Percentiles rank a stretch among this genome's conserved stretches.
phyloP scores from a whole-genome alignment of 2,888 invertebrate species.

The Therioaphis trifolii region DNA sequence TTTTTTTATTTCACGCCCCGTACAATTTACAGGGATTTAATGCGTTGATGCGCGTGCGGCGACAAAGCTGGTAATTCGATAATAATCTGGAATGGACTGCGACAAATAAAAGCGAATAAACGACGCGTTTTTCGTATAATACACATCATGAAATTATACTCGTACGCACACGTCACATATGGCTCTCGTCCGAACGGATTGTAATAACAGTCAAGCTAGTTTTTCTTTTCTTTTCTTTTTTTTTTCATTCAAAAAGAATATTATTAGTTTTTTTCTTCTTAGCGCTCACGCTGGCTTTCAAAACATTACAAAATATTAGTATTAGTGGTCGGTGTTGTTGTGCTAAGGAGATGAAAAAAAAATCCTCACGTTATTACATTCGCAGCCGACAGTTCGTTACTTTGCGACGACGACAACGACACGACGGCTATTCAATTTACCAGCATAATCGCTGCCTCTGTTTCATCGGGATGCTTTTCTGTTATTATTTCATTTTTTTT shows the following conservation, averaged over 20 bases:
- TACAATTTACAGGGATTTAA: no score
- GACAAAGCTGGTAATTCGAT: not conserved
- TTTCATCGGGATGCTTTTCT: not conserved
- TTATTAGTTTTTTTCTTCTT: not conserved
- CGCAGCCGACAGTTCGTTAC: conserved; percentile 4
- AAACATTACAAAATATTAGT: conserved; percentile 23
- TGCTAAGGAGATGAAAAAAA: not conserved
- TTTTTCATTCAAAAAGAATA: not conserved
- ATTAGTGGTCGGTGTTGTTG: not conserved
- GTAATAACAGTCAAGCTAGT: not conserved
- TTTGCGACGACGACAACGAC: not conserved
- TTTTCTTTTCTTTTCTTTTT: not conserved
- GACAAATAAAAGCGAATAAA: not conserved
- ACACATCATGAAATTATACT: not conserved
- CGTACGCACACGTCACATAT: not conserved
- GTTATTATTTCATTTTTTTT: no score
- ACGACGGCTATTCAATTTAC: not conserved
- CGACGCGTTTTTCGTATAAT: not conserved
- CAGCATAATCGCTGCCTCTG: not conserved
- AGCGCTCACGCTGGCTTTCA: not conserved
- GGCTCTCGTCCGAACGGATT: conserved; percentile 8
- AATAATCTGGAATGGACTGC: not conserved
- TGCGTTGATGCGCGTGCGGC: not conserved
- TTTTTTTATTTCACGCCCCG: no score
- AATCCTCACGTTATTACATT: not conserved